phyloP scores from a whole-genome alignment of 30 jellyfish, hydroid and myxozoan species.

The Pseudorhiza aurosa region DNA sequence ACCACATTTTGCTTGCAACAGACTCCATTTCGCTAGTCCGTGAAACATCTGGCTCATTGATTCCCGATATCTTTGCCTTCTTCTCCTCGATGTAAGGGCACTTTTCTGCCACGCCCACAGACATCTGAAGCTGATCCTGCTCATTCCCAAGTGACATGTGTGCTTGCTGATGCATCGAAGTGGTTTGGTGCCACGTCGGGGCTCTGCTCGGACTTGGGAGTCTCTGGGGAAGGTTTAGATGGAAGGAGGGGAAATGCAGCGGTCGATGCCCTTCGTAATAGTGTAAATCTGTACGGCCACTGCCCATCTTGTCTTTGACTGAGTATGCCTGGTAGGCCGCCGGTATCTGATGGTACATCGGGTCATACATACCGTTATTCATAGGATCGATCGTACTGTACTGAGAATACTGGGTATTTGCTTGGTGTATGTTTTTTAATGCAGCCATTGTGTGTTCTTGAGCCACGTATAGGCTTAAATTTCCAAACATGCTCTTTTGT shows the following conservation, averaged over 20 bases:
- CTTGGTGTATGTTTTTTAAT: conserved; percentile 52
- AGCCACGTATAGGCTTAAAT: conserved; percentile 53
- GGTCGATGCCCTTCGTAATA: conserved; percentile 56
- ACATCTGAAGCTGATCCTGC: conserved; percentile 46
- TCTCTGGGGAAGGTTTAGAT: conserved; percentile 58
- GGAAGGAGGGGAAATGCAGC: conserved; percentile 60
- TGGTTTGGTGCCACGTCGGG: conserved; percentile 65
- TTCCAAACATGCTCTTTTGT: conserved; percentile 65
- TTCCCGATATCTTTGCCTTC: conserved; percentile 17
- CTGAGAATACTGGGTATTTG: conserved; percentile 26
- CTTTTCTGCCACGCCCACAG: conserved; percentile 27
- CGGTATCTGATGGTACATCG: conserved; percentile 56
- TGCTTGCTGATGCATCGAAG: conserved; percentile 69
- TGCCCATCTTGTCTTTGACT: conserved; percentile 30
- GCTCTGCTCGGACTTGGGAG: conserved; percentile 68
- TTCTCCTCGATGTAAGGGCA: conserved; percentile 57
- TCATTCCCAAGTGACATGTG: conserved; percentile 53
- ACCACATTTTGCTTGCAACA: conserved; percentile 25
- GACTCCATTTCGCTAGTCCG: conserved; percentile 35
- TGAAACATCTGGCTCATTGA: conserved; percentile 8
- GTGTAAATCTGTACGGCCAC: conserved; percentile 36
- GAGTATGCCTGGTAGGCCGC: conserved; percentile 34
- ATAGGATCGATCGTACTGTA: conserved; percentile 31
- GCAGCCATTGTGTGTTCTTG: conserved; percentile 80
- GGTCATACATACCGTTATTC: conserved; percentile 48